Conservation (phyloP, 2,888 invertebrate species). For the Campoplex capitator region DNA sequence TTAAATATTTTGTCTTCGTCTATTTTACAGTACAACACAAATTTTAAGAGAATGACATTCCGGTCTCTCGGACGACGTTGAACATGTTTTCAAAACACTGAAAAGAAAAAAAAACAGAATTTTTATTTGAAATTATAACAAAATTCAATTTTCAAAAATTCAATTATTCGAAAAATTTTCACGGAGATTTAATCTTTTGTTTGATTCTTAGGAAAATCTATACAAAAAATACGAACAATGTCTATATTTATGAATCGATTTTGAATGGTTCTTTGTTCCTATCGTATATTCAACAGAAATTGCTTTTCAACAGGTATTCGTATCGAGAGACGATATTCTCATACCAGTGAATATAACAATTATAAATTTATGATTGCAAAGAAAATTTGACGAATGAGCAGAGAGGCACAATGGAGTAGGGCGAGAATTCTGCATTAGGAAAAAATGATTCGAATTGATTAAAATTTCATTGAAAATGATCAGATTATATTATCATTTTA, state of each 20-base stretch:
- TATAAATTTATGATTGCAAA: neutral
- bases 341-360: conserved; percentile 4
- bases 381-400: neutral
- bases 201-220: neutral
- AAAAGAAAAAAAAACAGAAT: neutral
- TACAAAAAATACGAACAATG: neutral
- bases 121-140: neutral
- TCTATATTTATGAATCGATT: neutral
- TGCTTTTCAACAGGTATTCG: conserved; percentile 1
- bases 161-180: neutral
- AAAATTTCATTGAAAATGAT: no score
- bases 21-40: neutral
- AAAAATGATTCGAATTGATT: no score
- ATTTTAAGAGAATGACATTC: neutral
- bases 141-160: neutral
- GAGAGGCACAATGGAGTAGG: neutral
- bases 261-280: neutral
- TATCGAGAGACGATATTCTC: conserved; percentile 9
- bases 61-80: neutral
- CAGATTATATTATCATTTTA: neutral
- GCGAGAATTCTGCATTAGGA: neutral
- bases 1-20: neutral
- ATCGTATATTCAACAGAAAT: neutral
- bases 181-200: neutral
- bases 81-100: neutral